Conservation (phyloP, 2,888 invertebrate species). For the Amphipoea lucens region DNA sequence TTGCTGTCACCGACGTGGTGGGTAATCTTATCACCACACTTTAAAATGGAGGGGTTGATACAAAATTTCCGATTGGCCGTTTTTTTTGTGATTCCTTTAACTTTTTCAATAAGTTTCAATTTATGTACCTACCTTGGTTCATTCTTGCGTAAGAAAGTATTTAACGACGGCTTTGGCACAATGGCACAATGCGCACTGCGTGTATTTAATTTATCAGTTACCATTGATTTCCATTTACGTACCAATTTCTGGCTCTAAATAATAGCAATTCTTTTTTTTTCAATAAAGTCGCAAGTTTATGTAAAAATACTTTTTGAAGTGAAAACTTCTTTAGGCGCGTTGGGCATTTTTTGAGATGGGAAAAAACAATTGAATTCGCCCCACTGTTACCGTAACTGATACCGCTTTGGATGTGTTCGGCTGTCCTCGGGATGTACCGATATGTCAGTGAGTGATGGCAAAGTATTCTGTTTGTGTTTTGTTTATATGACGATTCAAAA, state of each 20-base stretch:
- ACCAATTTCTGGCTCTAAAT: background rate
- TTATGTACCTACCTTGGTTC: background rate
- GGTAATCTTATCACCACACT: background rate
- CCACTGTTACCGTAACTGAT: no score
- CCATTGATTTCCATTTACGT: background rate
- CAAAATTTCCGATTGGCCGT: background rate
- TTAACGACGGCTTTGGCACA: background rate
- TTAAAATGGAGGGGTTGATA: background rate
- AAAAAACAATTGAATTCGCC: no score
- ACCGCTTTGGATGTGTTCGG: no score
- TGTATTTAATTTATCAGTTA: background rate
- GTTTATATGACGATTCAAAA: no score
- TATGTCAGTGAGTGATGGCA: no score
- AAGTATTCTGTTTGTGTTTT: no score
- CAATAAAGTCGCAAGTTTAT: constrained; percentile 26
- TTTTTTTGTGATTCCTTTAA: background rate
- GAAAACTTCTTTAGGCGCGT: no score
- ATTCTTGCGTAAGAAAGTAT: background rate
- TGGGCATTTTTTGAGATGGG: no score
- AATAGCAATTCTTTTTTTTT: constrained; percentile 13
- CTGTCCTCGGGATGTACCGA: no score
- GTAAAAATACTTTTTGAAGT: constrained; percentile 2
- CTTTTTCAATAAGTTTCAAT: background rate
- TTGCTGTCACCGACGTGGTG: background rate
- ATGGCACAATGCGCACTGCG: background rate